Conservation (phyloP, 2,113 vertebrate species). For the Grallaria varia region DNA sequence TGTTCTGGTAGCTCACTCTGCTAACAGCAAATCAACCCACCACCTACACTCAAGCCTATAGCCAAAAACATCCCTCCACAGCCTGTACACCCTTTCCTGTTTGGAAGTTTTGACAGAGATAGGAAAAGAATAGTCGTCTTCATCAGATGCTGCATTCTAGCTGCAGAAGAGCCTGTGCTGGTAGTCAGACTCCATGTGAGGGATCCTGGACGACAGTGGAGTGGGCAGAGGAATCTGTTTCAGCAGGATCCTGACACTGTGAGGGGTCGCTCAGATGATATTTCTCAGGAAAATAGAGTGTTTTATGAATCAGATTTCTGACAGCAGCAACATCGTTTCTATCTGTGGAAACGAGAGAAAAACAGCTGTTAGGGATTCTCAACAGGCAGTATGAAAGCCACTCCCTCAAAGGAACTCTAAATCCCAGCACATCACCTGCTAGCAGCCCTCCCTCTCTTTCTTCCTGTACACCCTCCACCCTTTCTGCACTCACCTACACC, state of each 20-base stretch:
- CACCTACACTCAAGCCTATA: background rate
- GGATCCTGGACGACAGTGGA: background rate
- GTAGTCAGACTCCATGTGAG: background rate
- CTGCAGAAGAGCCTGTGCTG: background rate
- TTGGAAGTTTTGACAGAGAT: background rate
- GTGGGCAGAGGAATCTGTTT: background rate
- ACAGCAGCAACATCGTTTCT: conserved; percentile 72
- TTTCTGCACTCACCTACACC: conserved; percentile 80
- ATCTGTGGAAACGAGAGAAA: conserved; percentile 71
- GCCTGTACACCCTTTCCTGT: background rate
- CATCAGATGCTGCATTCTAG: background rate
- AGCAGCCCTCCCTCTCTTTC: background rate
- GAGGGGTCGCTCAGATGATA: background rate
- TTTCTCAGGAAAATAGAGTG: conserved; percentile 80
- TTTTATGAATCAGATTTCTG: conserved; percentile 77
- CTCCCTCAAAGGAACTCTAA: background rate
- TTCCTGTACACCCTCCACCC: background rate
- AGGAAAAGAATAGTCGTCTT: background rate
- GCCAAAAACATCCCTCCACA: background rate
- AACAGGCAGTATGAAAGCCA: background rate
- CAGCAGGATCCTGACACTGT: background rate
- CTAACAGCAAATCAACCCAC: background rate
- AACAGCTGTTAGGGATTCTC: background rate
- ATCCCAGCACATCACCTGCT: background rate
- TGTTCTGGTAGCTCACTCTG: background rate